These are phyloP conservation scores for Todus mexicanus DNA, from an alignment of 2,797 vertebrate species.

Conservation along the genomic window DNA sequence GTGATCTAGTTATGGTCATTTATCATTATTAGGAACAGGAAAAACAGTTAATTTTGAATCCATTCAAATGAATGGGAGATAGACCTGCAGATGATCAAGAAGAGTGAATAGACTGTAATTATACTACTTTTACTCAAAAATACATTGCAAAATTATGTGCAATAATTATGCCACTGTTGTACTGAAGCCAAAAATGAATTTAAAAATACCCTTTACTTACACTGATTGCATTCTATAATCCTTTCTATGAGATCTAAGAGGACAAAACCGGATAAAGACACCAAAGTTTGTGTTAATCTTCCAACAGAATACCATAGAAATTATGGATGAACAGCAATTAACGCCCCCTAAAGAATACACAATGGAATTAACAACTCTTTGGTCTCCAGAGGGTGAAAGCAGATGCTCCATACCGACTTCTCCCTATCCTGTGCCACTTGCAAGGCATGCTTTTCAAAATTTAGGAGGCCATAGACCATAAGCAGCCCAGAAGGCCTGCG, in stretches of 20 bases:
- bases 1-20: background rate
- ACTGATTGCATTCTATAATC: background rate
- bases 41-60: background rate
- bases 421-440: background rate
- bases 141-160: slow-evolving; percentile 1
- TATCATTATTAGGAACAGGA: background rate
- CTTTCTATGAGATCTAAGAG: background rate
- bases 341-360: background rate
- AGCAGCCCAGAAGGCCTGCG: background rate
- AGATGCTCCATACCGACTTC: background rate
- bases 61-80: background rate
- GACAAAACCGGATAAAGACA: background rate
- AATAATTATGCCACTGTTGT: slow-evolving; percentile 12
- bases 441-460: background rate
- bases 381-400: background rate
- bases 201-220: background rate
- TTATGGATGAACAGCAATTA: background rate
- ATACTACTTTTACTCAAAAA: background rate
- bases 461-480: background rate
- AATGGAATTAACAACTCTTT: background rate
- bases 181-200: background rate
- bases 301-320: background rate
- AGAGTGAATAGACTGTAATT: slow-evolving; percentile 36
- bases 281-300: background rate
- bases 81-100: background rate